These are phyloP conservation scores for Euura lappo DNA, from an alignment of 1,140 invertebrate genomes.

Conservation along the genomic window DNA sequence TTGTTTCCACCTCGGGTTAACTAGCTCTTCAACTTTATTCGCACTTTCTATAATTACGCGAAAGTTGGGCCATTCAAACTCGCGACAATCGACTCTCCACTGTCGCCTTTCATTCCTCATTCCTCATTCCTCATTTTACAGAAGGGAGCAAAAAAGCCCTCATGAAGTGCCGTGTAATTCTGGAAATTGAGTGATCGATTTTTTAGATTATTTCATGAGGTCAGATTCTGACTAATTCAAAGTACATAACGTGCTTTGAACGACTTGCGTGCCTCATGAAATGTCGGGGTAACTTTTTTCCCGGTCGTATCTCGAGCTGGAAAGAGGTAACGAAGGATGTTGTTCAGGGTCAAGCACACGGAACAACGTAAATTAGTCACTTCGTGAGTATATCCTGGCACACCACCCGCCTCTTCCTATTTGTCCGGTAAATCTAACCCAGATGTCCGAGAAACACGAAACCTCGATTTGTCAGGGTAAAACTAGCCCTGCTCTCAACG, in stretches of 20 bases:
- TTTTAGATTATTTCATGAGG: too few species aligned
- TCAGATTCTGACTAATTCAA: too few species aligned
- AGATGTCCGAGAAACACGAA: conserved; percentile 25
- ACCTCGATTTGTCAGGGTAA: conserved; percentile 17
- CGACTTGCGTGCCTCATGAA: neutral
- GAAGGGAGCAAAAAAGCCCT: too few species aligned
- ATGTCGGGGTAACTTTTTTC: neutral
- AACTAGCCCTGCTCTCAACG: neutral
- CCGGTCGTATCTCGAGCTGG: neutral
- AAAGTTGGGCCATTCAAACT: too few species aligned
- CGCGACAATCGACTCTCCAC: too few species aligned
- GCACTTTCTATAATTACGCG: neutral
- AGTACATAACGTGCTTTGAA: neutral
- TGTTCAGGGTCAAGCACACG: neutral
- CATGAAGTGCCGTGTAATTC: too few species aligned
- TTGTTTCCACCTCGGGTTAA: neutral
- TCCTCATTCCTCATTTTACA: too few species aligned
- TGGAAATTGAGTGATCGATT: too few species aligned
- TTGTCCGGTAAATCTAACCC: conserved; percentile 26
- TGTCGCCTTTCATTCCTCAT: too few species aligned
- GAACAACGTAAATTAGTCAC: neutral
- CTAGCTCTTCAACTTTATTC: conserved; percentile 1
- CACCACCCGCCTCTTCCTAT: conserved; percentile 7
- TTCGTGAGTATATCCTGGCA: neutral
- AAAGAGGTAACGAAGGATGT: neutral